Conservation (phyloP, 2,888 invertebrate genomes). For the Eumacrocentrus americanus region DNA sequence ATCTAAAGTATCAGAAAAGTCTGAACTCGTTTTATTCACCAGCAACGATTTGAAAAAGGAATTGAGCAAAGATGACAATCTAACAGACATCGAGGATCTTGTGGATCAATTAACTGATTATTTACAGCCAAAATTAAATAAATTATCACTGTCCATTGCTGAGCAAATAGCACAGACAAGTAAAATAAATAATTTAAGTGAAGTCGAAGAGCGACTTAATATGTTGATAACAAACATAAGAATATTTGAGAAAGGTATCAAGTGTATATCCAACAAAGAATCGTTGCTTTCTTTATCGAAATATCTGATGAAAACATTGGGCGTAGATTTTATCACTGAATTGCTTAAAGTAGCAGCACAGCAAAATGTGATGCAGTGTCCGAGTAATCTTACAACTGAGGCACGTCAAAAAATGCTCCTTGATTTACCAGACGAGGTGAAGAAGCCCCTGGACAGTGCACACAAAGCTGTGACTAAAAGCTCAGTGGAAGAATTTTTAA, state of each 20-base stretch:
- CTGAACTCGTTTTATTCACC: slow-evolving; percentile 71
- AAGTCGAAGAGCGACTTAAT: slow-evolving; percentile 78
- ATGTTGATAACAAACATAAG: slow-evolving; percentile 76
- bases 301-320: slow-evolving; percentile 83
- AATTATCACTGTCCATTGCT: slow-evolving; percentile 71
- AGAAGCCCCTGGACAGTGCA: slow-evolving; percentile 69
- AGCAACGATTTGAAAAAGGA: slow-evolving; percentile 72
- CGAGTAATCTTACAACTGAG: slow-evolving; percentile 69
- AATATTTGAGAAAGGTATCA: slow-evolving; percentile 81
- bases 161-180: slow-evolving; percentile 77
- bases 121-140: slow-evolving; percentile 75
- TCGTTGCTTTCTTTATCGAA: slow-evolving; percentile 75
- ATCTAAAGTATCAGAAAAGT: slow-evolving; percentile 49
- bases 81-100: slow-evolving; percentile 76
- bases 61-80: slow-evolving; percentile 63
- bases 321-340: slow-evolving; percentile 81
- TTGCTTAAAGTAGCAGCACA: slow-evolving; percentile 79
- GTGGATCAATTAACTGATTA: slow-evolving; percentile 72
- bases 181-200: slow-evolving; percentile 50
- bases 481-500: slow-evolving; percentile 80
- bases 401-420: slow-evolving; percentile 72
- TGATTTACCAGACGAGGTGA: slow-evolving; percentile 72
- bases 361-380: slow-evolving; percentile 66
- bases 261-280: slow-evolving; percentile 65
- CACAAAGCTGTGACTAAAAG: slow-evolving; percentile 74